Evolutionary conservation across 1,140 invertebrate species (phyloP).

Genomic region (Drosophila nikananu): DNA sequence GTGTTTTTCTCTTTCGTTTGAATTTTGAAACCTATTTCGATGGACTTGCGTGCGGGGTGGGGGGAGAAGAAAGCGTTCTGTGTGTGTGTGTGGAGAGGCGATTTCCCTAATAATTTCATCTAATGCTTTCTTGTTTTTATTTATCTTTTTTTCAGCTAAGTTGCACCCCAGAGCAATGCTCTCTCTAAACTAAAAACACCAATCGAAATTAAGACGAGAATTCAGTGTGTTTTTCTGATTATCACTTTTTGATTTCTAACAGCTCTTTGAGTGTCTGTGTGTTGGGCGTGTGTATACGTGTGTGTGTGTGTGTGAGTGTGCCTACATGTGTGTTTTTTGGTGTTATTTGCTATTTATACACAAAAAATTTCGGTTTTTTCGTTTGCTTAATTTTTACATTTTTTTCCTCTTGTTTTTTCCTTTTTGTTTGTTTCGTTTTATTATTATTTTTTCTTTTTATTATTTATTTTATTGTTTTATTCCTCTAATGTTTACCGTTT

Average conservation of each 20-base stretch:
- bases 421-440: background rate
- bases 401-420: conserved; percentile 1
- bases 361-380: conserved; percentile 44
- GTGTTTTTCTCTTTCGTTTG: conserved; percentile 12
- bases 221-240: conserved; percentile 19
- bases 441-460: background rate
- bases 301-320: conserved; percentile 25
- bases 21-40: conserved; percentile 76
- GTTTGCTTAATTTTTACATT: conserved; percentile 25
- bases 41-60: conserved; percentile 39
- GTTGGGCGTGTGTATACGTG: conserved; percentile 25
- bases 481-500: conserved; percentile 58
- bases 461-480: conserved; percentile 33
- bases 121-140: background rate
- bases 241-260: conserved; percentile 53
- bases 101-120: conserved; percentile 24
- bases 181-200: conserved; percentile 12
- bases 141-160: conserved; percentile 22
- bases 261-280: conserved; percentile 41
- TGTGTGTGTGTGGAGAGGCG: conserved; percentile 35
- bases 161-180: conserved; percentile 20
- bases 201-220: conserved; percentile 20
- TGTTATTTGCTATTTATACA: conserved; percentile 63
- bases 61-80: conserved; percentile 8
- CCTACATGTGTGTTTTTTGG: conserved; percentile 32